These are phyloP conservation scores for Chrysopa pallens DNA, from an alignment of 1,140 invertebrate species.

Conservation along the genomic window DNA sequence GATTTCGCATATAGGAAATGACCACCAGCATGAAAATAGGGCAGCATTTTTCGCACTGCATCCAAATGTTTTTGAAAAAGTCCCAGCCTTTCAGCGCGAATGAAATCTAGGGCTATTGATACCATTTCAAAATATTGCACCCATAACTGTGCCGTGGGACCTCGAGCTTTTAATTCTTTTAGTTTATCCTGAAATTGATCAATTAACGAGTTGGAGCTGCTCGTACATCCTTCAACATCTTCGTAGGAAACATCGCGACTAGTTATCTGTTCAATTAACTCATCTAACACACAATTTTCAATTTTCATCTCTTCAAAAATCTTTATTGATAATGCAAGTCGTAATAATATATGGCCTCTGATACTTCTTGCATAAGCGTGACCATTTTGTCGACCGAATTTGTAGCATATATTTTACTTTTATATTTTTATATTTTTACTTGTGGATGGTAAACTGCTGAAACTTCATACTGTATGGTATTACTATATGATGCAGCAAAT, in stretches of 20 bases:
- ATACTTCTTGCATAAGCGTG: constrained; percentile 22
- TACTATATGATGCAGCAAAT: constrained; percentile 13
- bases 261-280: constrained; percentile 1
- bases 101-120: constrained; percentile 12
- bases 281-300: background rate
- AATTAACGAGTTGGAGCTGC: constrained; percentile 4
- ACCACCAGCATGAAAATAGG: constrained; percentile 24
- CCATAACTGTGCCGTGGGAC: constrained; percentile 14
- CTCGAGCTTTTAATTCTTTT: constrained; percentile 3
- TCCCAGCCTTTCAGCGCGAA: constrained; percentile 13
- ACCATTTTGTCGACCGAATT: constrained; percentile 18
- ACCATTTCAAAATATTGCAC: constrained; percentile 18
- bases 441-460: constrained; percentile 10
- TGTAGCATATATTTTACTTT: constrained; percentile 13
- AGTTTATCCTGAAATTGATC: constrained; percentile 8
- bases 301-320: constrained; percentile 3
- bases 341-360: constrained; percentile 19
- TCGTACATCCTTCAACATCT: constrained; percentile 9
- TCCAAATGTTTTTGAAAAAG: constrained; percentile 20
- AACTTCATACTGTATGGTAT: constrained; percentile 12
- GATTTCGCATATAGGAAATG: constrained; percentile 28
- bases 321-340: constrained; percentile 9
- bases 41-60: constrained; percentile 22
- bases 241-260: constrained; percentile 6
- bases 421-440: constrained; percentile 10